These are phyloP conservation scores for Acanthurus leucopareius DNA, from an alignment of 2,797 vertebrate genomes.

Conservation along the genomic window DNA sequence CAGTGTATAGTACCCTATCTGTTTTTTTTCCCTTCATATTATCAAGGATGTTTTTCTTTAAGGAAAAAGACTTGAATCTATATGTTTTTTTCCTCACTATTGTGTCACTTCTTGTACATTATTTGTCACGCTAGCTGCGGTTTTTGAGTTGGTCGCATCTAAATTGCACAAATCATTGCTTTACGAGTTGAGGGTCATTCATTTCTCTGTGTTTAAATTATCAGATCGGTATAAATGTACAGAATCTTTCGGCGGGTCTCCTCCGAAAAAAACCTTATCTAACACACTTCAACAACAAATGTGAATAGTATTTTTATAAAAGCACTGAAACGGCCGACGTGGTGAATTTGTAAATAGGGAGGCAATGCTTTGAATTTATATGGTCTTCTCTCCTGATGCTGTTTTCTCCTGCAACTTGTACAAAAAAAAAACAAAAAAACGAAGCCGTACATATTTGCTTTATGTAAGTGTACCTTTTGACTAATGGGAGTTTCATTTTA, in stretches of 20 bases:
- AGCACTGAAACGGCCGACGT: conserved; percentile 89
- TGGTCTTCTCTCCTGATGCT: conserved; percentile 81
- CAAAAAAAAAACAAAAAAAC: conserved; percentile 34
- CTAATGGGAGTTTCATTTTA: conserved; percentile 85
- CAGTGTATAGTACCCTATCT: conserved; percentile 43
- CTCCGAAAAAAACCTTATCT: conserved; percentile 75
- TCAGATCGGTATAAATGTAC: conserved; percentile 74
- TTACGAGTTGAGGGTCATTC: conserved; percentile 11
- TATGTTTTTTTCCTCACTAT: conserved; percentile 30
- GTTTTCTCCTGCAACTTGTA: conserved; percentile 85
- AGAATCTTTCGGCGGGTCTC: conserved; percentile 75
- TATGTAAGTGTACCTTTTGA: conserved; percentile 89
- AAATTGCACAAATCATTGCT: conserved; percentile 72
- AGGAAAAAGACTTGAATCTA: conserved; percentile 45
- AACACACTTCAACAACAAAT: conserved; percentile 91
- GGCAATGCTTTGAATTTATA: conserved; percentile 79
- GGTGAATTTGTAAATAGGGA: conserved; percentile 94
- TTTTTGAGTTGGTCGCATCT: conserved; percentile 33
- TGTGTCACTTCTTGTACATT: conserved; percentile 43
- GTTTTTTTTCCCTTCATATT: conserved; percentile 29
- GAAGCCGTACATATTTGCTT: conserved; percentile 86
- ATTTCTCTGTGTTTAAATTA: conserved; percentile 52
- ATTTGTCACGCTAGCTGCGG: conserved; percentile 28
- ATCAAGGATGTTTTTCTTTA: conserved; percentile 43
- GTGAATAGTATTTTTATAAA: conserved; percentile 99